phyloP scores from a whole-genome alignment of 1,140 invertebrate species.

The Leptestheria dahalacensis region DNA sequence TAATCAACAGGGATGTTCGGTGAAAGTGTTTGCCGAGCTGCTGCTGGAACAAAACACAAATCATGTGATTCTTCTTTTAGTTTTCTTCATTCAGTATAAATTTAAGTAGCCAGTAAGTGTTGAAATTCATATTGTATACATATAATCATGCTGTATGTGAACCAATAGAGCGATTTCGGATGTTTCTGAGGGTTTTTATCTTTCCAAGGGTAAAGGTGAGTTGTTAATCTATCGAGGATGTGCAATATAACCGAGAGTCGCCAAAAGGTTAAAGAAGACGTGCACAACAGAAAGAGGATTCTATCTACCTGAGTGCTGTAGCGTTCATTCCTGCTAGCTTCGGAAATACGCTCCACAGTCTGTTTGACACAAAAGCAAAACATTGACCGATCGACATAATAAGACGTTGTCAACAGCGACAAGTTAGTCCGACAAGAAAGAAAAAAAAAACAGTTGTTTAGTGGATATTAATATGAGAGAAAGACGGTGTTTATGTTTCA shows the following conservation, averaged over 20 bases:
- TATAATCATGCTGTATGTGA: no score
- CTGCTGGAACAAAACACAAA: slow-evolving; percentile 8
- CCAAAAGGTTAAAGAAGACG: no score
- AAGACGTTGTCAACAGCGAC: not conserved
- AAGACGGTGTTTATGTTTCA: no score
- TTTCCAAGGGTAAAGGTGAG: no score
- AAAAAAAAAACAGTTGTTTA: not conserved
- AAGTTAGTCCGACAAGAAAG: not conserved
- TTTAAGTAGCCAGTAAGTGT: no score
- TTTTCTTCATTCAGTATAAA: not conserved
- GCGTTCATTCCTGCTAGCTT: slow-evolving; percentile 12
- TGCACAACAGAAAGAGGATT: not conserved
- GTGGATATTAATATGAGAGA: no score
- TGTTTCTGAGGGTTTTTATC: no score
- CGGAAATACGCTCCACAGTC: slow-evolving; percentile 10
- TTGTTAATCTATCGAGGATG: not conserved
- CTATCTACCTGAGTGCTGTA: slow-evolving; percentile 13
- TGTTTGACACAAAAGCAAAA: not conserved
- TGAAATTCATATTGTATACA: no score
- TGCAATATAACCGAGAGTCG: no score
- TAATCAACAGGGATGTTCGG: slow-evolving; percentile 81
- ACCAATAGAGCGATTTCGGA: no score
- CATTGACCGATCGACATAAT: not conserved
- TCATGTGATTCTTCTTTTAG: no score
- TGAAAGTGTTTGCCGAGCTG: slow-evolving; percentile 84